These are phyloP conservation scores for Ypsolopha scabrella DNA, from an alignment of 2,888 invertebrate species.

Conservation along the genomic window DNA sequence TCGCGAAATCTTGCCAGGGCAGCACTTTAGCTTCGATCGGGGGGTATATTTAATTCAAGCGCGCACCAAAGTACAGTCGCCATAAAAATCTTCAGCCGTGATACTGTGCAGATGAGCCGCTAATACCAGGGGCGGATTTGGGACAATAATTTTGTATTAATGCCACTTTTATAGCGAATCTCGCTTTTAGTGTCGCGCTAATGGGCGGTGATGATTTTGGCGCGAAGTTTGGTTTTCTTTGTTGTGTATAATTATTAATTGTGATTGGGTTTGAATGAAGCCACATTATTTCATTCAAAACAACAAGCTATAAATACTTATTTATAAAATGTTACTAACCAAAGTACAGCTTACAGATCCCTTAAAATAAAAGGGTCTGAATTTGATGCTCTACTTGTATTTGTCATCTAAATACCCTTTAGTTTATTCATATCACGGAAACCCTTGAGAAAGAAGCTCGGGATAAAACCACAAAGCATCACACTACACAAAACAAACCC, in stretches of 20 bases:
- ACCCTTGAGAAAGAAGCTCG: background rate
- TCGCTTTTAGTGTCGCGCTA: constrained; percentile 51
- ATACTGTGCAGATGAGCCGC: constrained; percentile 65
- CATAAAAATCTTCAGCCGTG: constrained; percentile 63
- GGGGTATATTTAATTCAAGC: constrained; percentile 66
- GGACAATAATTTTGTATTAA: constrained; percentile 48
- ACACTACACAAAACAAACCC: background rate
- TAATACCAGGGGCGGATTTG: constrained; percentile 47
- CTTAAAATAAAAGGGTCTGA: no score
- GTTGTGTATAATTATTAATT: background rate
- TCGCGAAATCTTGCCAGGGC: constrained; percentile 57
- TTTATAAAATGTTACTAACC: no score
- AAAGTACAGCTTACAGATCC: no score
- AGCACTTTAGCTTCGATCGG: constrained; percentile 35
- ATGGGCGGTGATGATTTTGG: constrained; percentile 52
- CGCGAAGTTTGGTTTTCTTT: background rate
- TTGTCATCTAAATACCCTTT: no score
- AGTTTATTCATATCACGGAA: background rate
- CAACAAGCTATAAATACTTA: no score
- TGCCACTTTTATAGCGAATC: constrained; percentile 64
- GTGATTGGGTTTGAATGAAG: background rate
- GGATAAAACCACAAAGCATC: background rate
- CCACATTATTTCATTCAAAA: background rate
- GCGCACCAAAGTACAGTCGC: constrained; percentile 53
- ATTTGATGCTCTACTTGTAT: no score